phyloP scores from a whole-genome alignment of 92 coral and sea anemone genomes.

The Chrysogorgia sp. region DNA sequence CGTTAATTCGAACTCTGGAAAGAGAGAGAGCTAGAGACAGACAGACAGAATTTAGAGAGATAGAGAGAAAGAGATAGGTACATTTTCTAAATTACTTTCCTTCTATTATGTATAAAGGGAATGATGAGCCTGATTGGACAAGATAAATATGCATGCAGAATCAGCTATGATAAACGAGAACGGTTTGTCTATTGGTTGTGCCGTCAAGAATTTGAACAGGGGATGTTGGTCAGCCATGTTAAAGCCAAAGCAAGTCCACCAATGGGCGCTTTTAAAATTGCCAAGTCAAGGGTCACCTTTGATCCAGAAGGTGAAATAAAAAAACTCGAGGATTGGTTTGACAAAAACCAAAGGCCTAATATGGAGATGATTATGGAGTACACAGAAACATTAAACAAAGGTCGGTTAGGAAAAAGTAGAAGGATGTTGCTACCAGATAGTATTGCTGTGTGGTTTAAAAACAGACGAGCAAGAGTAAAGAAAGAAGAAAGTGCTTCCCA shows the following conservation, averaged over 20 bases:
- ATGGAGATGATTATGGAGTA: conserved; percentile 29
- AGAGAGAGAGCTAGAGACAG: too few relatives aligned
- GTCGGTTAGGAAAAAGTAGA: conserved; percentile 6
- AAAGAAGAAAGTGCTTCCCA: not conserved
- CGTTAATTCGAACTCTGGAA: too few relatives aligned
- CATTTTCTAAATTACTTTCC: too few relatives aligned
- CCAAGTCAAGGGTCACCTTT: conserved; percentile 41
- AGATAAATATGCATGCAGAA: conserved; percentile 44
- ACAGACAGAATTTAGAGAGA: too few relatives aligned
- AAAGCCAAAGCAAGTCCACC: not conserved
- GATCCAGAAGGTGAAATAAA: conserved; percentile 29
- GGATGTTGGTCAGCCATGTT: not conserved
- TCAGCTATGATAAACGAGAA: conserved; percentile 46
- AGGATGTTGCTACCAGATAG: conserved; percentile 33
- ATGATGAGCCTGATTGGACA: conserved; percentile 43
- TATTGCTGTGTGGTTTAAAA: conserved; percentile 45
- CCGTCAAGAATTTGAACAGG: conserved; percentile 6
- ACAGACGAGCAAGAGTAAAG: conserved; percentile 20
- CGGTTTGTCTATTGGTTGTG: conserved; percentile 25
- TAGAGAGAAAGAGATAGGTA: too few relatives aligned
- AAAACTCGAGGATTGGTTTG: conserved; percentile 14
- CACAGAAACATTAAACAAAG: conserved; percentile 15
- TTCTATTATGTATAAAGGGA: conserved; percentile 5
- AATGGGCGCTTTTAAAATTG: conserved; percentile 8
- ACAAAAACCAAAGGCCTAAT: conserved; percentile 14